Evolutionary conservation across 1,140 invertebrate species (phyloP).

Genomic region (Drosophila neocordata): DNA sequence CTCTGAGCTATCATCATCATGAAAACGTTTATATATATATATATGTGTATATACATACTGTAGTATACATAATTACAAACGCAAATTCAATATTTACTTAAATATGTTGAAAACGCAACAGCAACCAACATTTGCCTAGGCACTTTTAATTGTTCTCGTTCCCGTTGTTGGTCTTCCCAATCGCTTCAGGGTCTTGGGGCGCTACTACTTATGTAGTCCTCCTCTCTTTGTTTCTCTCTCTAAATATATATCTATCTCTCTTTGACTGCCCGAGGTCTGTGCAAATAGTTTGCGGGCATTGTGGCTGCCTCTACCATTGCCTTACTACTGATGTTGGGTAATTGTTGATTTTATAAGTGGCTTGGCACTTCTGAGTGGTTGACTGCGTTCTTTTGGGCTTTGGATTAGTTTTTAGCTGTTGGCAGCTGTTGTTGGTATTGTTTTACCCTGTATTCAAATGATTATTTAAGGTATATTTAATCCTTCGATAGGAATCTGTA

Average conservation of each 20-base stretch:
- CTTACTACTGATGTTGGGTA: conserved; percentile 49
- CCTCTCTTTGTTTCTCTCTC: neutral
- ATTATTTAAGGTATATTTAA: too few species aligned
- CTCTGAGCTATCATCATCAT: conserved; percentile 53
- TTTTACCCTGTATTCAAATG: neutral
- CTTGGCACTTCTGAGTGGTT: conserved; percentile 46
- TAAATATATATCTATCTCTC: conserved; percentile 6
- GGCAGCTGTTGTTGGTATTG: conserved; percentile 24
- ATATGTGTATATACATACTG: too few species aligned
- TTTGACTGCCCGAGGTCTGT: conserved; percentile 27
- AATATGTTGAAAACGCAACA: conserved; percentile 66
- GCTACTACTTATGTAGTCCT: neutral
- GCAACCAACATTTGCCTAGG: conserved; percentile 19
- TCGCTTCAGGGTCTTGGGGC: conserved; percentile 19
- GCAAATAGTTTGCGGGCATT: conserved; percentile 54
- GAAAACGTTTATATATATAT: conserved; percentile 2
- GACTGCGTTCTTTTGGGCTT: conserved; percentile 25
- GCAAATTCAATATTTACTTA: conserved; percentile 76
- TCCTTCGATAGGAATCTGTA: too few species aligned
- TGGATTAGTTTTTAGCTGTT: conserved; percentile 11
- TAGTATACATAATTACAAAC: conserved; percentile 75
- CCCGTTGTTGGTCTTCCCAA: conserved; percentile 17
- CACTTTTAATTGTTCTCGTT: conserved; percentile 59
- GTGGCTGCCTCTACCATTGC: conserved; percentile 10
- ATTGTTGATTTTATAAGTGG: conserved; percentile 68